phyloP scores from a whole-genome alignment of 2,113 vertebrate species.

The Campylomormyrus numenius region DNA sequence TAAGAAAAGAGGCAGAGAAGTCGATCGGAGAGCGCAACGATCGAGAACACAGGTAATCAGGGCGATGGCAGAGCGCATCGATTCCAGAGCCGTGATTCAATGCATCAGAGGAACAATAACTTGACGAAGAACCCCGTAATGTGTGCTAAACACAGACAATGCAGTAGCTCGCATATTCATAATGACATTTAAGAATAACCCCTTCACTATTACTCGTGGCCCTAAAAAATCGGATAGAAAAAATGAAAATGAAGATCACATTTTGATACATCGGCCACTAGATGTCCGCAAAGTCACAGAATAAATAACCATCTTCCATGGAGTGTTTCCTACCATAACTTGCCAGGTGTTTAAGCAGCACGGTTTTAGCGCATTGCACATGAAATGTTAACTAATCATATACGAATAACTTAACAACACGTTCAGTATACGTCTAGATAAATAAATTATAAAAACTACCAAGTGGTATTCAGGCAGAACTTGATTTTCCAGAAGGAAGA shows the following conservation, averaged over 20 bases:
- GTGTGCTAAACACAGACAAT: background rate
- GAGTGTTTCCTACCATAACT: background rate
- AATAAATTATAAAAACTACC: background rate
- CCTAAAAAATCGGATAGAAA: background rate
- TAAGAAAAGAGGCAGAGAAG: background rate
- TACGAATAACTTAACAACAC: background rate
- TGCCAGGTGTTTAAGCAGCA: background rate
- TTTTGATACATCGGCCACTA: background rate
- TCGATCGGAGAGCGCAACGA: constrained; percentile 2
- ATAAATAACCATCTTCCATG: background rate
- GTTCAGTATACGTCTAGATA: background rate
- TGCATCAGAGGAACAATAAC: background rate
- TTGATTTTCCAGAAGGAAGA: background rate
- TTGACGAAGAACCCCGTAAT: background rate
- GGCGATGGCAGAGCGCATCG: constrained; percentile 1
- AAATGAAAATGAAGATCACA: background rate
- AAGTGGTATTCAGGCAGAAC: background rate
- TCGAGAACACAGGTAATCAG: background rate
- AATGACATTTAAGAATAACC: background rate
- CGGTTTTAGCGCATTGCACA: background rate
- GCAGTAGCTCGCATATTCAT: background rate
- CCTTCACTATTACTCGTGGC: background rate
- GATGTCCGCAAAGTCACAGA: background rate
- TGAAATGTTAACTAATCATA: background rate
- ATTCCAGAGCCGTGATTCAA: background rate